Conservation (phyloP, 2,797 vertebrate genomes). For the Sebastes trivittatus region DNA sequence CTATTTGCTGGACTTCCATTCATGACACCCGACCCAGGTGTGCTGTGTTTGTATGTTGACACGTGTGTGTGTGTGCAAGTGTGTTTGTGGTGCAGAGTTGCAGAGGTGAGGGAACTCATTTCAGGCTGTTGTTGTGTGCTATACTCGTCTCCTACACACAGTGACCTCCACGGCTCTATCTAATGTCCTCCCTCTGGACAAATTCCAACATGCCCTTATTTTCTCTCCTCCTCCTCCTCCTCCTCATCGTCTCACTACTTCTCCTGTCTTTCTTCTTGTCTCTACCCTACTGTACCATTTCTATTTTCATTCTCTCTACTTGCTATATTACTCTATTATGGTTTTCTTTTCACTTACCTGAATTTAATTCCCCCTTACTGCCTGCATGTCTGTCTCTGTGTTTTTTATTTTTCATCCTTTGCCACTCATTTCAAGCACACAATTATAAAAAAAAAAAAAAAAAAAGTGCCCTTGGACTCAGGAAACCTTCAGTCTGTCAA, state of each 20-base stretch:
- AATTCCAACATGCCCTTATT: conserved; percentile 32
- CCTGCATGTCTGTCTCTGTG: background rate
- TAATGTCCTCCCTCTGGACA: background rate
- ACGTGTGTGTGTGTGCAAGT: background rate
- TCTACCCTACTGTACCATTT: background rate
- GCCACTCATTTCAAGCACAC: background rate
- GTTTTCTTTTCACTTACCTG: background rate
- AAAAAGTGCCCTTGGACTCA: conserved; percentile 34
- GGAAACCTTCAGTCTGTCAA: conserved; percentile 21
- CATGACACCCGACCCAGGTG: background rate
- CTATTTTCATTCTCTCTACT: background rate
- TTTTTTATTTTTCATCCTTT: background rate
- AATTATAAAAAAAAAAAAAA: background rate
- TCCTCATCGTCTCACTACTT: background rate
- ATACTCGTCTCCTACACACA: conserved; percentile 1
- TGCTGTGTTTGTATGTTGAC: conserved; percentile 2
- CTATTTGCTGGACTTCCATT: background rate
- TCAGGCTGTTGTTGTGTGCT: conserved; percentile 1
- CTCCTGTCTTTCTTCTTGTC: background rate
- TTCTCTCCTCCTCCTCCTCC: background rate
- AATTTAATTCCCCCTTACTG: background rate
- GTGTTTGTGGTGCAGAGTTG: background rate
- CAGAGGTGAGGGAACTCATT: conserved; percentile 40
- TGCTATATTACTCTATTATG: background rate
- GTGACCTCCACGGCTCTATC: conserved; percentile 4